Conservation (phyloP, 1,140 invertebrate species). For the Holcopasites calliopsidis region DNA sequence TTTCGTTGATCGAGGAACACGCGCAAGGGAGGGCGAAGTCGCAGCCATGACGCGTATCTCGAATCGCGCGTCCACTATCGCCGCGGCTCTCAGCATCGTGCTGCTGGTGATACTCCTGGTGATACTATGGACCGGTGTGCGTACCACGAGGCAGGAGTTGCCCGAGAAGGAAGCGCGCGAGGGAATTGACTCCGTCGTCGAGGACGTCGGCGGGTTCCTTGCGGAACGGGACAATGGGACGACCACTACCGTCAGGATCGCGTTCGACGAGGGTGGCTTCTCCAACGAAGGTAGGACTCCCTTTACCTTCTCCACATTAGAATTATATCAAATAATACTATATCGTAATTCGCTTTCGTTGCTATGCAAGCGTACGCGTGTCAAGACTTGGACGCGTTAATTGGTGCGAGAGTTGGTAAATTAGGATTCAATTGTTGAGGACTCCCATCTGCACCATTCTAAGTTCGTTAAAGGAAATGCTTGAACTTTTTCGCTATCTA, state of each 20-base stretch:
- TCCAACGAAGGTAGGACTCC: constrained; percentile 45
- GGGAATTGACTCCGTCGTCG: not conserved
- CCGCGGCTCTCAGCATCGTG: constrained; percentile 51
- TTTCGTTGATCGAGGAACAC: not conserved
- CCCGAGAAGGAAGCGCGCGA: not conserved
- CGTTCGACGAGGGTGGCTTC: constrained; percentile 25
- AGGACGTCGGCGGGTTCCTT: not conserved
- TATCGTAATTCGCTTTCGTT: too few species aligned
- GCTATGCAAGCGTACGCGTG: too few species aligned
- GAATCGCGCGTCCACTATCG: constrained; percentile 54
- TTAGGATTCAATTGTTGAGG: too few species aligned
- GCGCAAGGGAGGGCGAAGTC: constrained; percentile 1
- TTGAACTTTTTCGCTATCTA: too few species aligned
- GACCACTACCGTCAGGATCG: too few species aligned
- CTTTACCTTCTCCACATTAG: too few species aligned
- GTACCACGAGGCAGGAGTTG: not conserved
- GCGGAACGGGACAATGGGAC: not conserved
- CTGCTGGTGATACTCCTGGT: constrained; percentile 56
- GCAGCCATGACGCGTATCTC: constrained; percentile 61
- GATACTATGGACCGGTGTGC: constrained; percentile 58
- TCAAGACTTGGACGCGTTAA: too few species aligned
- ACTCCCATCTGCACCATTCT: too few species aligned
- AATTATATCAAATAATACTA: too few species aligned
- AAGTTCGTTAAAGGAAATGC: too few species aligned
- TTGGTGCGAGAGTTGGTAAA: too few species aligned